phyloP scores from a whole-genome alignment of 2,113 vertebrate genomes.

The Oceanites oceanicus region DNA sequence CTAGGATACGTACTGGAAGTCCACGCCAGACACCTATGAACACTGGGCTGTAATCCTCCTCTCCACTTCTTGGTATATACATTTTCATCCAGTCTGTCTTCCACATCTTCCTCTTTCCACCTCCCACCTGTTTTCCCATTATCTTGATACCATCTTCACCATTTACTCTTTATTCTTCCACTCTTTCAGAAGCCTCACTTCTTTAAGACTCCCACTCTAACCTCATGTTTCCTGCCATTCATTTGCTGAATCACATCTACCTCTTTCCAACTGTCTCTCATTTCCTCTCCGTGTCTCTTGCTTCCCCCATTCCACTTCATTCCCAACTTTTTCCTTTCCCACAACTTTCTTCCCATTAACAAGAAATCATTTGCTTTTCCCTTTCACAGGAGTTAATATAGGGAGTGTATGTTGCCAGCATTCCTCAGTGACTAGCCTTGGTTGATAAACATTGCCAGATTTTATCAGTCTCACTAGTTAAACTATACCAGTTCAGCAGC shows the following conservation, averaged over 20 bases:
- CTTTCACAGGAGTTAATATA: not conserved
- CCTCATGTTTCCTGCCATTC: not conserved
- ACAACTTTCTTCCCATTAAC: not conserved
- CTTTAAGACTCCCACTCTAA: not conserved
- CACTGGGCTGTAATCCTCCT: not conserved
- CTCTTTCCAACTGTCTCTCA: not conserved
- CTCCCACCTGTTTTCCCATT: not conserved
- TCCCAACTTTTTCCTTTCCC: not conserved
- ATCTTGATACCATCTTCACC: not conserved
- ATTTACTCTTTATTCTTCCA: not conserved
- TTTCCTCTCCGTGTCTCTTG: accelerated
- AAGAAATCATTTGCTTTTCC: not conserved
- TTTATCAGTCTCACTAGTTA: not conserved
- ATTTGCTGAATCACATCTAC: not conserved
- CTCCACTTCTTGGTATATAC: not conserved
- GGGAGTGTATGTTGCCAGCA: not conserved
- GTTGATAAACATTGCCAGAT: not conserved
- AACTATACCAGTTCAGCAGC: not conserved
- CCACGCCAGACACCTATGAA: not conserved
- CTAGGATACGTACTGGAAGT: not conserved
- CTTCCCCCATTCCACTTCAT: not conserved
- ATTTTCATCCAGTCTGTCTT: not conserved
- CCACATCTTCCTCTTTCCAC: not conserved
- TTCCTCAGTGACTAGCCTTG: not conserved
- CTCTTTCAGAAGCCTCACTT: not conserved